A percentile compares a stretch with the other conserved stretches of the same genome.
Evolutionary conservation across 2,888 invertebrate species (phyloP).

Genomic region (Nomada fucata): DNA sequence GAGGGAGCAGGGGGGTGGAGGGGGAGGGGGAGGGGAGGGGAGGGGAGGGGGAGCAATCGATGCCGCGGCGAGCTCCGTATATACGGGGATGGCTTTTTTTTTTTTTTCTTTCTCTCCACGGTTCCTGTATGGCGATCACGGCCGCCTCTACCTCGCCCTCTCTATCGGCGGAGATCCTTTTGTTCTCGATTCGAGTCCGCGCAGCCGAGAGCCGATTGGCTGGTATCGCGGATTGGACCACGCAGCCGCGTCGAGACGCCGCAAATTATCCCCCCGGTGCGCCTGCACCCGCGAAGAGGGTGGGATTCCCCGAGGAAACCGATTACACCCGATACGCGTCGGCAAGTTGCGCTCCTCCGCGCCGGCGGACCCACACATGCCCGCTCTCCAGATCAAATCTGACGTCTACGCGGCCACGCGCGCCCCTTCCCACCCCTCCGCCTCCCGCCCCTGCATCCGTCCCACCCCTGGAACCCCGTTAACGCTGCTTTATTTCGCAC

Average conservation of each 20-base stretch:
- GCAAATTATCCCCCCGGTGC: constrained; percentile 77
- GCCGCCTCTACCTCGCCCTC: constrained; percentile 41
- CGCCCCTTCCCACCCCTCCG: not conserved
- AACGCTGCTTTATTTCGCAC: constrained; percentile 41
- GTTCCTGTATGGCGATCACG: constrained; percentile 64
- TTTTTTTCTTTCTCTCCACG: not conserved
- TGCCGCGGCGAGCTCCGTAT: constrained; percentile 41
- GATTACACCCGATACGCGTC: constrained; percentile 74
- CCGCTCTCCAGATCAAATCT: constrained; percentile 28
- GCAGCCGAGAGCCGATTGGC: constrained; percentile 81
- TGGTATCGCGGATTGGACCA: constrained; percentile 78
- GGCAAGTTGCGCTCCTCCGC: constrained; percentile 49
- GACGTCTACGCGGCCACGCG: constrained; percentile 14
- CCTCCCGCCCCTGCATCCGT: not conserved
- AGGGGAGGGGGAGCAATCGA: constrained; percentile 69
- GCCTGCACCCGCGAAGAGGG: constrained; percentile 66
- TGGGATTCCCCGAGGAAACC: constrained; percentile 77
- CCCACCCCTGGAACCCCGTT: constrained; percentile 52
- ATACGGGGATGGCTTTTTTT: constrained; percentile 47
- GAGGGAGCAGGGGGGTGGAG: too few species aligned
- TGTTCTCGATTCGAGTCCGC: constrained; percentile 78
- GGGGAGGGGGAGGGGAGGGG: not conserved
- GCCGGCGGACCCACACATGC: constrained; percentile 15
- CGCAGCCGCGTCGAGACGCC: constrained; percentile 80
- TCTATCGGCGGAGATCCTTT: constrained; percentile 75